phyloP scores from a whole-genome alignment of 2,888 invertebrate genomes.

The Thecophora atra region DNA sequence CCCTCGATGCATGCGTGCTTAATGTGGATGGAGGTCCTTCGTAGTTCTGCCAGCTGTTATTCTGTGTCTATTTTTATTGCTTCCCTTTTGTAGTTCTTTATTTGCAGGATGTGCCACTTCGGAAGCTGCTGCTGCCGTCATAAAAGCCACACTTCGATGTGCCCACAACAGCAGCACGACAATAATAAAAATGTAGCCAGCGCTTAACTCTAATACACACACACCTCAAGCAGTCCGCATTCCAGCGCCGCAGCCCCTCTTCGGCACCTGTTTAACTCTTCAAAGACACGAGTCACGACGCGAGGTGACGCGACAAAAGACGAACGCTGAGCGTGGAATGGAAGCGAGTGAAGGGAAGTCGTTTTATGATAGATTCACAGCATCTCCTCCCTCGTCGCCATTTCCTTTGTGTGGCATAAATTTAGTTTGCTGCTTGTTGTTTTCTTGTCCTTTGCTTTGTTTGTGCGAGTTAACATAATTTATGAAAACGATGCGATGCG shows the following conservation, averaged over 20 bases:
- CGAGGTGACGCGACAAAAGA: background rate
- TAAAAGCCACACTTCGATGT: background rate
- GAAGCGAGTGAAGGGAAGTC: background rate
- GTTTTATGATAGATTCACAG: background rate
- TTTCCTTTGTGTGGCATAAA: background rate
- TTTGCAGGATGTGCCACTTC: background rate
- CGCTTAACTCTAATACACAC: background rate
- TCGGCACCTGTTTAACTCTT: too few relatives aligned
- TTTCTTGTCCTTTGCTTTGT: background rate
- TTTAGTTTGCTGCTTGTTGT: background rate
- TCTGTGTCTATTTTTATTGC: conserved; percentile 4
- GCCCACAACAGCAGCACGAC: conserved; percentile 5
- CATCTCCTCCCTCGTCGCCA: background rate
- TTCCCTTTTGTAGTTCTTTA: conserved; percentile 4
- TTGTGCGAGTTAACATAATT: conserved; percentile 20
- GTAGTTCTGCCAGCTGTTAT: background rate
- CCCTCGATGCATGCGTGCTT: too few relatives aligned
- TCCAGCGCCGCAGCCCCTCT: too few relatives aligned
- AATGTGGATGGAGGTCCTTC: too few relatives aligned
- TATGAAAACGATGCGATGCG: conserved; percentile 20
- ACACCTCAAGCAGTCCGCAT: background rate
- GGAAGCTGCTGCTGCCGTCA: background rate
- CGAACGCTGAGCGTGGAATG: background rate
- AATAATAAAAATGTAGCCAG: conserved; percentile 13
- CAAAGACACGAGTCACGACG: background rate